Evolutionary conservation across 2,113 vertebrate genomes (phyloP).

Genomic region (Cottus gobio): DNA sequence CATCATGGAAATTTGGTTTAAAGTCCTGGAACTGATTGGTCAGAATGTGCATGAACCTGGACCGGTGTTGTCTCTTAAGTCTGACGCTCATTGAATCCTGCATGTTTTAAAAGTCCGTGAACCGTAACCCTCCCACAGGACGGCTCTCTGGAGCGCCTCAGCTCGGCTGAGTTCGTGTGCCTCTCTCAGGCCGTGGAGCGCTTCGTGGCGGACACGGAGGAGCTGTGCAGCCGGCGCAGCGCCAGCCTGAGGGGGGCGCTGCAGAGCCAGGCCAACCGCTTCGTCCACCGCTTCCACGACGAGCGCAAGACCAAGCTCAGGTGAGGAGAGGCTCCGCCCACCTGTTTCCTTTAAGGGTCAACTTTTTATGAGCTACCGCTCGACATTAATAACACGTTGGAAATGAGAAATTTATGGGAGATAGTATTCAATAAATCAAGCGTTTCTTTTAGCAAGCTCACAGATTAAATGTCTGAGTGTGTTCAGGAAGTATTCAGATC

Average conservation of each 20-base stretch:
- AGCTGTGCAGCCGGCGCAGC: constrained; percentile 91
- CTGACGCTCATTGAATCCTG: neutral
- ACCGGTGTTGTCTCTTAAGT: too few relatives aligned
- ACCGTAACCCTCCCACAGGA: constrained; percentile 88
- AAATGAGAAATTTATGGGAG: neutral
- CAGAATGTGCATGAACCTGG: too few relatives aligned
- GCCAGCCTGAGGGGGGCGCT: constrained; percentile 93
- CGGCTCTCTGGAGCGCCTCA: constrained; percentile 95
- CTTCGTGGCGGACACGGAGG: constrained; percentile 91
- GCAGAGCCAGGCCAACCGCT: constrained; percentile 96
- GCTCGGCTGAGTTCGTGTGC: constrained; percentile 91
- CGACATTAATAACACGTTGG: neutral
- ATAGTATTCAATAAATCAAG: neutral
- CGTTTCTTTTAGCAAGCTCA: too few relatives aligned
- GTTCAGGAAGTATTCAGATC: too few relatives aligned
- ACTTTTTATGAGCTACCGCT: too few relatives aligned
- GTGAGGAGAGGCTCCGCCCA: too few relatives aligned
- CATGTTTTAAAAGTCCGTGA: neutral
- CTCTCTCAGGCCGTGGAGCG: constrained; percentile 92
- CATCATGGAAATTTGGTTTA: too few relatives aligned
- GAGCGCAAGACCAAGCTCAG: constrained; percentile 97
- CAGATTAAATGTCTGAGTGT: too few relatives aligned
- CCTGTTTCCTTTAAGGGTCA: too few relatives aligned
- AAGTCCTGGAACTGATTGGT: too few relatives aligned
- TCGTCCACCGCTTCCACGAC: constrained; percentile 97